Conservation (phyloP, 1,140 invertebrate genomes). For the Trypoxylus dichotomus region DNA sequence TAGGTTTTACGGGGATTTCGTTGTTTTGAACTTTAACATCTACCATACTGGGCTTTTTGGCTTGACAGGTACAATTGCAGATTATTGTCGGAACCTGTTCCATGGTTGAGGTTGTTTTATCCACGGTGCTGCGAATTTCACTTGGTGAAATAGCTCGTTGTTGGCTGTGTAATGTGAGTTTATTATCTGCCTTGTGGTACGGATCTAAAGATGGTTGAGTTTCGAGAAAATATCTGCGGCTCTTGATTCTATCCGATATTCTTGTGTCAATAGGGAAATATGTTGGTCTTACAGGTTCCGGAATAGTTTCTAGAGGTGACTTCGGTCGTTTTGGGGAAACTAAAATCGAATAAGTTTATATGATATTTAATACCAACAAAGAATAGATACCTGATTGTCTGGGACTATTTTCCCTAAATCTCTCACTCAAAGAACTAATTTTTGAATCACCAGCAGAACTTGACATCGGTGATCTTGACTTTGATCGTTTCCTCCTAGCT, state of each 20-base stretch:
- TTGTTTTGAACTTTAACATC: not conserved
- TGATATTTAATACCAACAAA: no score
- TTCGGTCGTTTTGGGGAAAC: not conserved
- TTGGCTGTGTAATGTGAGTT: not conserved
- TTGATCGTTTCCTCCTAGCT: not conserved
- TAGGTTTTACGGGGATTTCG: slow-evolving; percentile 28
- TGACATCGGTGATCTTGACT: not conserved
- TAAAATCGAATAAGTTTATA: not conserved
- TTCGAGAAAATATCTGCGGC: slow-evolving; percentile 30
- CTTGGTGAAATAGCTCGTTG: not conserved
- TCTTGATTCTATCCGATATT: slow-evolving; percentile 46
- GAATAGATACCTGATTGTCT: no score
- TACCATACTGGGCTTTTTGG: no score
- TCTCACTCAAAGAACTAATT: not conserved
- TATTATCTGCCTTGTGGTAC: not conserved
- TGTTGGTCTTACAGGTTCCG: not conserved
- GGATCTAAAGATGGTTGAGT: not conserved
- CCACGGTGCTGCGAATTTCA: not conserved
- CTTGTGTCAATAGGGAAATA: slow-evolving; percentile 36
- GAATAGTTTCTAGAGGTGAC: not conserved
- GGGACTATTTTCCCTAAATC: not conserved
- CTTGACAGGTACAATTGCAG: not conserved
- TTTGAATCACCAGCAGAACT: not conserved
- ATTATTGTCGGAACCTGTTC: not conserved
- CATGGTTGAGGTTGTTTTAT: not conserved